Conservation (phyloP, 2,888 invertebrate species). For the Caenorhabditis wallacei region DNA sequence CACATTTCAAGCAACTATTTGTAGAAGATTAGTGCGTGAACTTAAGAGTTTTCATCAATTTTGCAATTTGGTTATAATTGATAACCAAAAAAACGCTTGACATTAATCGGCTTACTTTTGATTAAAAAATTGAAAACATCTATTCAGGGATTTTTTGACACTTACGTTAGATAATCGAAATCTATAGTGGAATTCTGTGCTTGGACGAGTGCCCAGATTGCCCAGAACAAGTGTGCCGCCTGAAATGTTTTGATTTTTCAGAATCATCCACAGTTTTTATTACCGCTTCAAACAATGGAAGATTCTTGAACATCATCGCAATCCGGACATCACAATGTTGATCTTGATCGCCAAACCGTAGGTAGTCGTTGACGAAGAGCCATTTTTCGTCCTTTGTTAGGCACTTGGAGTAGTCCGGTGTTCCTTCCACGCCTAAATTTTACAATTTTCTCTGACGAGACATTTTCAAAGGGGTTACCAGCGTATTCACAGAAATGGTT, state of each 20-base stretch:
- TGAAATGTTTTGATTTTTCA: constrained; percentile 60
- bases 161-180: constrained; percentile 67
- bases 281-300: constrained; percentile 80
- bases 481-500: constrained; percentile 98
- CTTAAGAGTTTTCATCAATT: too few species aligned
- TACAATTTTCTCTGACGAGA: background rate
- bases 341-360: constrained; percentile 60
- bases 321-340: constrained; percentile 28
- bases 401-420: constrained; percentile 77
- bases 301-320: constrained; percentile 49
- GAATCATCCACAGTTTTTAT: constrained; percentile 15
- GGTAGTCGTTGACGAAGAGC: constrained; percentile 75
- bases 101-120: background rate
- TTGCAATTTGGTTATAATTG: too few species aligned
- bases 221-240: constrained; percentile 82
- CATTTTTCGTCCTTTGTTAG: constrained; percentile 72
- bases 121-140: background rate
- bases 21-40: too few species aligned
- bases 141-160: constrained; percentile 30
- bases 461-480: constrained; percentile 85
- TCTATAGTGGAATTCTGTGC: constrained; percentile 80
- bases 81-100: background rate
- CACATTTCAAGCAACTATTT: background rate
- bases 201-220: constrained; percentile 81
- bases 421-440: constrained; percentile 79